Evolutionary conservation across 1,140 invertebrate genomes (phyloP), one percentile per base, ranked within the genome.

Genomic region (Lucilia sericata): DNA sequence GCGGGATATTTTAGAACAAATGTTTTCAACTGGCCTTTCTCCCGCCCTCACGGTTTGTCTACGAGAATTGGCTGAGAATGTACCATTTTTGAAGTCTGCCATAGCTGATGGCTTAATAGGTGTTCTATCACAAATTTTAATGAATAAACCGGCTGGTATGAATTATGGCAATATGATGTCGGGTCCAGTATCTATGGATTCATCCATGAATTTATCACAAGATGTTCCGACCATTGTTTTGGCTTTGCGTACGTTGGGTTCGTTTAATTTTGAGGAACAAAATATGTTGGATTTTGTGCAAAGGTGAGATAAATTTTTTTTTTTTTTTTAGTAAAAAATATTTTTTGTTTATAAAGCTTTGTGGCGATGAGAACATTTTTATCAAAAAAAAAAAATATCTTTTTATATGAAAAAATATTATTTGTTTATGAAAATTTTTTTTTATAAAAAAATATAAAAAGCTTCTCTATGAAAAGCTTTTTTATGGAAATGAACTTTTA

Each of bases 261-360:
- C 95, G 5, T 99, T 99, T 91, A 97, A 99, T 90, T 99, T 99
- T 92, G 97, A 99, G 91, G 97, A 97, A 5, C 96, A 98, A 89
- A 97, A 96, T 65, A 92, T 99, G 86, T 93, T 99, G 49, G 96
- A 97, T 87, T 99, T 99, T 93, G 97, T 99, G 0, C 93, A 95
- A 83, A 94, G 97, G 89, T 90, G 74, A 74, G 81, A 12, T 1
- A n/a, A 82, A 17, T 55, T 83, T 3, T 25, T 51, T n/a, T 49
- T 76, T 51, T 30, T 30, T 30, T 30, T 30, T 30, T 30, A n/a
- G n/a, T n/a, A n/a, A n/a, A n/a, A n/a, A n/a, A n/a, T 30, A 2
- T 30, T 30, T 30, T 30, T 30, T 30, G 25, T n/a, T n/a, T n/a
- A n/a, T n/a, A n/a, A n/a, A n/a, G n/a, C n/a, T n/a, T n/a, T n/a